Evolutionary conservation across 2,888 invertebrate genomes (phyloP), one percentile per base, ranked within the genome.

Genomic region (Malthinus seriepunctatus): DNA sequence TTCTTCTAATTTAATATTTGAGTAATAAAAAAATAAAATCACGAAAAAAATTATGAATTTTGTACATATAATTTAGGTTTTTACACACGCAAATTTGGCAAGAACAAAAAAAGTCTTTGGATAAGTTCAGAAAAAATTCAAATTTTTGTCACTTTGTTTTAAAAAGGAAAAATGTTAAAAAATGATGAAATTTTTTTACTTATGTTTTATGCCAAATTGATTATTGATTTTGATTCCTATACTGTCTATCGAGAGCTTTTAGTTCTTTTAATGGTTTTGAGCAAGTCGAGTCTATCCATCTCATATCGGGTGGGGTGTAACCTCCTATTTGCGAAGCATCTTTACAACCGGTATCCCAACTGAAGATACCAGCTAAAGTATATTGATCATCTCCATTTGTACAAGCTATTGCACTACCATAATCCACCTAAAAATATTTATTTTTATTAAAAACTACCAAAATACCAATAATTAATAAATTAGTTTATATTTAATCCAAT

Each of bases 351-450:
- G 89, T 88, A 70, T 92, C 92, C 82, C 88, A 88, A 32, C 88
- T 87, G 79, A 88, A 92, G 62, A 91, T 80, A 55, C 92, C 93
- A 68, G 87, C 82, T 15, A 93, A 81, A 6, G 86, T 85, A 72
- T 86, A 89, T 62, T 83, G 83, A 9, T 86, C 88, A 62, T 88
- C 84, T 1, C 86, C 87, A 8, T 83, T 84, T 8, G 88, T 86
- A 73, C 93, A 93, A 5, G 91, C 91, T 46, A 93, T 78, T 0
- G 92, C 93, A 66, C 91, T 90, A 46, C 93, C 93, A 51, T 86
- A 83, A 73, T 93, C 93, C n/a, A 78, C 78, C 78, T 79, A 33
- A 45, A 71, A 71, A 50, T 23, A 11, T 49, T 9, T 14, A 11
- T 38, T 12, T 38, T 31, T 7, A 12, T 9, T 5, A 9, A 23